Conservation (phyloP, 2,888 invertebrate species). For the Diarsia dahlii region DNA sequence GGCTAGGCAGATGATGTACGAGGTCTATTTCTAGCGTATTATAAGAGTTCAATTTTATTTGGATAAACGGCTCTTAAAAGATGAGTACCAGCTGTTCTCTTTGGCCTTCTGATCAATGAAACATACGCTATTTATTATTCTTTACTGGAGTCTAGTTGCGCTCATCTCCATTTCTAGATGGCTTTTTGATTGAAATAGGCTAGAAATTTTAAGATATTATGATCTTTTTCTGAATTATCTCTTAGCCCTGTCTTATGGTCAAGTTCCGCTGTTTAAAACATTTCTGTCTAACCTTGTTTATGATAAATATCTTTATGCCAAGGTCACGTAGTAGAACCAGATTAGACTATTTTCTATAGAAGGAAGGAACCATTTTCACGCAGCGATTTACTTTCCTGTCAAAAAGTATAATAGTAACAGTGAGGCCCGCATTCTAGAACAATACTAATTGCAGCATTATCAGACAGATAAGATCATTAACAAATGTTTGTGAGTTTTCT, state of each 20-base stretch:
- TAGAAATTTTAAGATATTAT: background rate
- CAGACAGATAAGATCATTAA: slow-evolving; percentile 4
- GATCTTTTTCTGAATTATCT: too few species aligned
- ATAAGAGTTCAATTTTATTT: background rate
- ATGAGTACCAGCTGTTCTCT: background rate
- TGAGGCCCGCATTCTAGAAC: background rate
- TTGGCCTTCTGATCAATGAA: background rate
- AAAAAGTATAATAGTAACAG: background rate
- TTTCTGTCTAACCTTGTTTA: slow-evolving; percentile 34
- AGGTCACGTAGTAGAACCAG: background rate
- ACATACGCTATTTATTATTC: background rate
- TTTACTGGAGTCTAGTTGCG: background rate
- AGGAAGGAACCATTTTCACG: background rate
- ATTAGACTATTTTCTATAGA: background rate
- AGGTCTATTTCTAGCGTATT: background rate
- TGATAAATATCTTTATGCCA: slow-evolving; percentile 6
- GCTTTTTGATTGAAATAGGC: background rate
- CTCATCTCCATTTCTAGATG: background rate
- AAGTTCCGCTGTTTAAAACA: slow-evolving; percentile 36
- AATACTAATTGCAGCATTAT: background rate
- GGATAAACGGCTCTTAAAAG: background rate
- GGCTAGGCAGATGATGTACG: too few species aligned
- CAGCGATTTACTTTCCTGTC: background rate
- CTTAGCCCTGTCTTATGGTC: background rate
- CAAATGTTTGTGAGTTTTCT: background rate